A percentile compares a stretch with the other conserved stretches of the same genome.
These are phyloP conservation scores for Pseudomyrmex pallidus DNA, from an alignment of 1,140 invertebrate genomes.

Conservation along the genomic window DNA sequence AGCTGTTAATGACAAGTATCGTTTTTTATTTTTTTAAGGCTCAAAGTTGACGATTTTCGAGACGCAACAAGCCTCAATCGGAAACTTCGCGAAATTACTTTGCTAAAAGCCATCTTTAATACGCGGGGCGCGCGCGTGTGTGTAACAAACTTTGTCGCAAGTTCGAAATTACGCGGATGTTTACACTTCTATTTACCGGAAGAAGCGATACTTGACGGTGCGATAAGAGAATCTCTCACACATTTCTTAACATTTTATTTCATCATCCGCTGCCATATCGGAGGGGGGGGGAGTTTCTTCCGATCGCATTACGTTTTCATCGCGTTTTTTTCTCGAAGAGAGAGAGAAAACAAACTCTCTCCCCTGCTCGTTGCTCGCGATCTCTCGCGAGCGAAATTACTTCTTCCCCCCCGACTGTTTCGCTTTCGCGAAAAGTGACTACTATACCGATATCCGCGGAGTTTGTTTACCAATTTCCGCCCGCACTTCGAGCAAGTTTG, in stretches of 20 bases:
- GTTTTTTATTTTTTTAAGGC: too few relatives aligned
- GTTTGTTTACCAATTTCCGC: conserved; percentile 49
- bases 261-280: not conserved
- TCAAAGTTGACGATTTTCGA: not conserved
- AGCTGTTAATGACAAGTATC: conserved; percentile 38
- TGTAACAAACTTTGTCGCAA: not conserved
- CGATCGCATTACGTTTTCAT: not conserved
- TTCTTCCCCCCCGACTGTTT: conserved; percentile 4
- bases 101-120: not conserved
- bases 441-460: not conserved
- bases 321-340: not conserved
- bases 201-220: not conserved
- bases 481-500: conserved; percentile 21
- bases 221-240: not conserved
- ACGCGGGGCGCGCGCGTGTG: not conserved
- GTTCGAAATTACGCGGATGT: not conserved
- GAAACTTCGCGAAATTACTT: conserved; percentile 57
- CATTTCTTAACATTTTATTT: not conserved
- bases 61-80: conserved; percentile 6
- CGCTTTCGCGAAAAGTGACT: not conserved
- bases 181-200: not conserved
- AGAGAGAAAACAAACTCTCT: not conserved
- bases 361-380: not conserved
- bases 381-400: conserved; percentile 5
- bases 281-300: not conserved